These are phyloP conservation scores for Beris morrisii DNA, from an alignment of 2,888 invertebrate species.

Conservation along the genomic window DNA sequence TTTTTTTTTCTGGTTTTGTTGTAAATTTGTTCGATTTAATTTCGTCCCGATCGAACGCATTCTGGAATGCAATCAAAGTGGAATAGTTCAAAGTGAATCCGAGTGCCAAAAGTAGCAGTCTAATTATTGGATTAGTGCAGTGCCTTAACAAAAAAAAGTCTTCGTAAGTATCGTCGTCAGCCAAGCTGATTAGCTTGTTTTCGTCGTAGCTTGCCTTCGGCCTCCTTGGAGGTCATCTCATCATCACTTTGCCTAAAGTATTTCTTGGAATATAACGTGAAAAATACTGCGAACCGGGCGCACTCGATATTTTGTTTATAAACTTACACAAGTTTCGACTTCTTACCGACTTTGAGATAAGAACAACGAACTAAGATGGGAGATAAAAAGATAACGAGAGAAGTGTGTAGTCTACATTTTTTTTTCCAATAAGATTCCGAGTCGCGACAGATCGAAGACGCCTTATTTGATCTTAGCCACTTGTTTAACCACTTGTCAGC, in stretches of 20 bases:
- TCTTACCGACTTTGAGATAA: no score
- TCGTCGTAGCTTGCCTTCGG: background rate
- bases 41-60: background rate
- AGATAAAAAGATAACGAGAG: no score
- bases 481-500: no score
- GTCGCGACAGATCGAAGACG: no score
- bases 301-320: no score
- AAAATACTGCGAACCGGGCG: background rate
- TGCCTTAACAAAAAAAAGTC: conserved; percentile 1
- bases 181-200: background rate
- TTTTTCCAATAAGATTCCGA: no score
- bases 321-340: no score
- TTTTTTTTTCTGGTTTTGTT: conserved; percentile 8
- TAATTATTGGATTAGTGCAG: background rate
- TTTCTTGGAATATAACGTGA: conserved; percentile 20
- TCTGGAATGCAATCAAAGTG: conserved; percentile 15
- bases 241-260: background rate
- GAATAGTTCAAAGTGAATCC: background rate
- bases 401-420: no score
- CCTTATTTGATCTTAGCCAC: no score
- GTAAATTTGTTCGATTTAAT: background rate
- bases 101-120: conserved; percentile 9
- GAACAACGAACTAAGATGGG: no score
- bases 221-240: background rate
- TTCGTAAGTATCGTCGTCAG: conserved; percentile 17